Base-by-base conservation (phyloP, 2,888 invertebrate genomes). In the Nycteola revayana region DNA sequence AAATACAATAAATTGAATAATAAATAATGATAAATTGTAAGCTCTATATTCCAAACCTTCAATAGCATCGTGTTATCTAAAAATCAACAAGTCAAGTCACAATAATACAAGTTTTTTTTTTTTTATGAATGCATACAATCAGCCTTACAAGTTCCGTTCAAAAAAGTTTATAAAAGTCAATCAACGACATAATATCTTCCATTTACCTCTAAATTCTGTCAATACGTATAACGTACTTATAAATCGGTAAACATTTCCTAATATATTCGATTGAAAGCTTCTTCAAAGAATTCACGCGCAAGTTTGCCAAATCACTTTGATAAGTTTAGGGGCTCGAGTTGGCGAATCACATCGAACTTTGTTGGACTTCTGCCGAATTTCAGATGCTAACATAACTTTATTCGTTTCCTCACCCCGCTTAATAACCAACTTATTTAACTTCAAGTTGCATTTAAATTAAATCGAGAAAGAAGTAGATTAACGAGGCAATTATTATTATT, bases 261-360 rank as follows among this genome's bases (percentile, higher is more conserved):
- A 49, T 33, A 59, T 54, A 61, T 69, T 60, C 59, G 53, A 58
- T 54, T 52, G 39, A 48, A 62, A 66, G 58, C 60, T 65, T 70
- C 61, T 60, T 66, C 64, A 72, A 74, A 71, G 72, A 77, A 73
- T 72, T 69, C 60, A 57, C 66, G 60, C 60, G 52, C 49, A 71
- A 79, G 70, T 82, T 79, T 77, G 74, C 83, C 82, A 84, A 84
- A 85, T 85, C 84, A 76, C 79, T 83, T 78, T 67, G 72, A 71
- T 68, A 80, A 78, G 69, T 82, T 76, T 66, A 67, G 64, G 63
- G 47, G 60, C 62, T 52, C 52, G 52, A 17, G 62, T 75, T 65
- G 69, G 65, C 61, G 59, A 74, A 75, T 75, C 72, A 69, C 66
- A 66, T 62, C 60, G 47, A 82, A 84, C 65, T 85, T 84, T 74